A percentile compares a stretch with the other conserved stretches of the same genome.
Conservation (phyloP, 1,140 invertebrate genomes). For the Samia ricini region DNA sequence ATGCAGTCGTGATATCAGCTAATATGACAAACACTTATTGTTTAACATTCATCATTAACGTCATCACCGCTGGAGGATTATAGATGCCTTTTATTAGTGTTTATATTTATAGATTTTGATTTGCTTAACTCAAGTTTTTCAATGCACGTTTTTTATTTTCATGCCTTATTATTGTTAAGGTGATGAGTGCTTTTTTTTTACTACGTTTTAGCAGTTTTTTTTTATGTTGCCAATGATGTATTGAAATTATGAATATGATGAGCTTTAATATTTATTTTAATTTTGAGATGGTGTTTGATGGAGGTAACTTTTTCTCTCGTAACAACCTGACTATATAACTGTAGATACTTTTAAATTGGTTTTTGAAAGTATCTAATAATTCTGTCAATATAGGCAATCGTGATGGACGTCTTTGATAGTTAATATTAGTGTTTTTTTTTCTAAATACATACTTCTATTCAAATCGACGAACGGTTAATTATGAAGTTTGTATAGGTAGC, state of each 20-base stretch:
- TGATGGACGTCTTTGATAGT: not conserved
- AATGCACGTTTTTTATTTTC: not conserved
- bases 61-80: slow-evolving; percentile 37
- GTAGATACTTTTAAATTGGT: not conserved
- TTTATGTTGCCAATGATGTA: not conserved
- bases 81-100: slow-evolving; percentile 28
- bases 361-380: not conserved
- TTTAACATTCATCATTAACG: slow-evolving; percentile 59
- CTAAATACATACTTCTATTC: not conserved
- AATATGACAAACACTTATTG: slow-evolving; percentile 49
- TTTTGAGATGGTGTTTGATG: not conserved
- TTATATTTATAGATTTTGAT: not conserved
- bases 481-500: not conserved
- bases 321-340: too few relatives aligned
- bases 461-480: not conserved
- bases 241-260: not conserved
- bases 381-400: not conserved
- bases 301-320: not conserved
- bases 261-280: not conserved
- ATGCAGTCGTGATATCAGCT: slow-evolving; percentile 42
- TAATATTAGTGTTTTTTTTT: not conserved
- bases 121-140: not conserved
- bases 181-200: slow-evolving; percentile 1
- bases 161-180: not conserved
- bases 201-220: not conserved